phyloP scores from a whole-genome alignment of 2,113 vertebrate species.

The Choloepus hoffmanni region DNA sequence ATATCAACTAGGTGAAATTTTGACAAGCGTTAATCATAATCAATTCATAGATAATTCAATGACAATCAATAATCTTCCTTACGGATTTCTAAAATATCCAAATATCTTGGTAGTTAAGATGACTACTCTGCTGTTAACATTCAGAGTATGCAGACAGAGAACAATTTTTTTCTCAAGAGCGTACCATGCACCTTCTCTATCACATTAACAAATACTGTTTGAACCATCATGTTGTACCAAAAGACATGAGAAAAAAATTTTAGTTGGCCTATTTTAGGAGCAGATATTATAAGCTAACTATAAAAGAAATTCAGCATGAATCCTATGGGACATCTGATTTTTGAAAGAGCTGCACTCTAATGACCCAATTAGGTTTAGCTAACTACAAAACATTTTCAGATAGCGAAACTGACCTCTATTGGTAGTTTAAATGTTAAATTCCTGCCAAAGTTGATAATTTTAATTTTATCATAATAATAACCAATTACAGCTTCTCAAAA shows the following conservation, averaged over 20 bases:
- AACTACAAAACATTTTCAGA: too few relatives aligned
- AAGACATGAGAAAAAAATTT: not conserved
- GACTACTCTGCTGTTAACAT: not conserved
- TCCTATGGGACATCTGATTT: too few relatives aligned
- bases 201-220: not conserved
- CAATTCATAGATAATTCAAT: not conserved
- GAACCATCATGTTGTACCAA: not conserved
- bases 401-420: not conserved
- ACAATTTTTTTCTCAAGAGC: not conserved
- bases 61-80: not conserved
- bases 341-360: too few relatives aligned
- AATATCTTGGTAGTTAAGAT: not conserved
- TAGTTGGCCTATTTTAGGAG: not conserved
- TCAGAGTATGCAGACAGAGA: not conserved
- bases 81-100: not conserved
- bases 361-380: too few relatives aligned
- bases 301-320: not conserved
- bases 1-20: not conserved
- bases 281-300: not conserved
- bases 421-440: not conserved
- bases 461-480: constrained; percentile 1
- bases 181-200: not conserved
- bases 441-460: not conserved
- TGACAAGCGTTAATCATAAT: not conserved
- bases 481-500: not conserved